Evolutionary conservation across 2,888 invertebrate genomes (phyloP).

Genomic region (Coronaproctus castanopsis): DNA sequence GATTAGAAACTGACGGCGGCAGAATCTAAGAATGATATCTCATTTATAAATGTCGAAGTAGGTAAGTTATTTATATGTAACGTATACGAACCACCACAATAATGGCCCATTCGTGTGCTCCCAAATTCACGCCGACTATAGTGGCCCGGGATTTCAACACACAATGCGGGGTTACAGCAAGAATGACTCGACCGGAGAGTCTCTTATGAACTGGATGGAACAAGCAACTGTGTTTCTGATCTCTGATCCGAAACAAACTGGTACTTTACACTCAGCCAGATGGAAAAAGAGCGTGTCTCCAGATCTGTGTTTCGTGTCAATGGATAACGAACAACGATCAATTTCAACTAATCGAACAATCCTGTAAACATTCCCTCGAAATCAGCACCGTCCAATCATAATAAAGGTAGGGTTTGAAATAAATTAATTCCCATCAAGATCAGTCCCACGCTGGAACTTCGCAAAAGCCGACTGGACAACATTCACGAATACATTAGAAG

Average conservation of each 20-base stretch:
- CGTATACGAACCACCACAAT: neutral
- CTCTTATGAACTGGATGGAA: no score
- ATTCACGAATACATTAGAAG: no score
- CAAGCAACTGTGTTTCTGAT: neutral
- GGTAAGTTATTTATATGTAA: neutral
- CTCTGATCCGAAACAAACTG: neutral
- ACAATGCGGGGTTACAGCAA: neutral
- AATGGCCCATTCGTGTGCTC: neutral
- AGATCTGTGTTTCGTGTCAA: neutral
- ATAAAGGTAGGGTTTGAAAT: no score
- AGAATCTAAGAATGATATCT: neutral
- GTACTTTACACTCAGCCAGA: neutral
- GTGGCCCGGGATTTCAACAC: neutral
- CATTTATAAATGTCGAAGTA: neutral
- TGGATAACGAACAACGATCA: neutral
- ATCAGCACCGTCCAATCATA: neutral
- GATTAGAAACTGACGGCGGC: neutral
- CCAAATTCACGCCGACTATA: neutral
- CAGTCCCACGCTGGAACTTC: no score
- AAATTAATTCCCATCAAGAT: no score
- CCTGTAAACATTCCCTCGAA: neutral
- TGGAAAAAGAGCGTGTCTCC: no score
- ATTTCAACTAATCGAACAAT: neutral
- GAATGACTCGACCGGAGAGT: neutral
- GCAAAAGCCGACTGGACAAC: no score